Percentiles rank a stretch among this genome's conserved stretches.
phyloP scores from a whole-genome alignment of 37 sponge, comb jelly and placozoan genomes.

The Ianthella basta region DNA sequence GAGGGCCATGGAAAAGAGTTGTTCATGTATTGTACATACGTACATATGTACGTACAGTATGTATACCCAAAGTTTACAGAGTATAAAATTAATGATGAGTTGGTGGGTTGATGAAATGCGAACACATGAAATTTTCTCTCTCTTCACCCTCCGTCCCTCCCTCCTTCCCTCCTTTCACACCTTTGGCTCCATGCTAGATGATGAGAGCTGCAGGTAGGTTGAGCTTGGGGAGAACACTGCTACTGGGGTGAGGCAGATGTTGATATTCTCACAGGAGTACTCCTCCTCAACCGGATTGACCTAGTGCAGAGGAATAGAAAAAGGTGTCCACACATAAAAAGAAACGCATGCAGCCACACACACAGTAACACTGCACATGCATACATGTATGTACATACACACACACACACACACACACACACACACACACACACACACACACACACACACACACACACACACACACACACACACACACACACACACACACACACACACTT shows the following conservation, averaged over 20 bases:
- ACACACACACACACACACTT: neutral
- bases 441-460: no score
- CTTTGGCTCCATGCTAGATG: neutral
- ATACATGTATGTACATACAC: neutral
- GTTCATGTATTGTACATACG: no score
- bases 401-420: neutral
- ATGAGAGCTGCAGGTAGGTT: neutral
- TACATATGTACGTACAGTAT: no score
- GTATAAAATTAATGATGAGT: no score
- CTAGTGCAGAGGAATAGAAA: neutral
- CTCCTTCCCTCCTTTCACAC: no score
- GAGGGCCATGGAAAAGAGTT: no score
- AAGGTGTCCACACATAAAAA: neutral
- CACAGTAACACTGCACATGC: neutral
- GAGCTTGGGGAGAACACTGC: conserved; percentile 55
- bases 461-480: no score
- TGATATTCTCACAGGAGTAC: conserved; percentile 30
- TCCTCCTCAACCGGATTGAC: neutral
- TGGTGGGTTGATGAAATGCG: no score
- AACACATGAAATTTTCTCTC: no score
- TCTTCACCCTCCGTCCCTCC: no score
- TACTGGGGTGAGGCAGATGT: conserved; percentile 50
- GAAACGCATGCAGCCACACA: neutral
- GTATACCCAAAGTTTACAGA: no score
- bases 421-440: neutral